Base-by-base conservation (phyloP, 2,888 invertebrate genomes). In the Drosophila paramelanica region DNA sequence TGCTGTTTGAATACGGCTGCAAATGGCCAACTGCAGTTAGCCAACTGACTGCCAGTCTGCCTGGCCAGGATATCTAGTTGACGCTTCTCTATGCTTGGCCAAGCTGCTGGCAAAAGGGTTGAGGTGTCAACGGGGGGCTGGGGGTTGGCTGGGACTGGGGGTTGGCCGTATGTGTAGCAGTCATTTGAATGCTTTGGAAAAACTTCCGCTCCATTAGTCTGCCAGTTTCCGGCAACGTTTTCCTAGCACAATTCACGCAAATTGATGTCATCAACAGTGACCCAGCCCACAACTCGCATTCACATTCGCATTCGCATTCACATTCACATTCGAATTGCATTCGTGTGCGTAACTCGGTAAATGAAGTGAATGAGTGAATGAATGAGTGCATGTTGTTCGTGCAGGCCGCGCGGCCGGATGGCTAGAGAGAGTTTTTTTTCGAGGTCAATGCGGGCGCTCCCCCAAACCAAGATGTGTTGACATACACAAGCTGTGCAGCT, bases 191-290 rank as follows among this genome's bases (percentile, higher is more conserved):
- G 89, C 81, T 81, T 86, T 85, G 88, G 84, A 79, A 84, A 88
- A 89, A 88, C 89, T 89, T 89, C 90, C 88, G 89, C 89, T 84
- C 88, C 82, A 89, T 89, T 89, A 89, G 87, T 88, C 89, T 81
- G 88, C 73, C 88, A 80, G 85, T 87, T 90, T 89, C 89, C 89
- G 90, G 89, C 88, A 88, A 82, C 88, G 80, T 88, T 88, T 90
- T 89, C 79, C 88, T 76, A 85, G 86, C 86, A 82, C 90, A 90
- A 90, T 90, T 90, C 87, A 87, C 89, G 83, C 88, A 89, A 89
- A 90, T 89, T 89, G 89, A 87, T 89, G 89, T 88, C 89, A 88
- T 84, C 89, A 84, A 77, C 83, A 82, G 83, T 59, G 75, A 65
- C 70, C 59, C 64, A 66, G 69, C 51, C 77, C 62, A 62, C 67